Evolutionary conservation across 2,888 invertebrate genomes (phyloP), one percentile per base, ranked within the genome.

Genomic region (Chymomyza caudatula): DNA sequence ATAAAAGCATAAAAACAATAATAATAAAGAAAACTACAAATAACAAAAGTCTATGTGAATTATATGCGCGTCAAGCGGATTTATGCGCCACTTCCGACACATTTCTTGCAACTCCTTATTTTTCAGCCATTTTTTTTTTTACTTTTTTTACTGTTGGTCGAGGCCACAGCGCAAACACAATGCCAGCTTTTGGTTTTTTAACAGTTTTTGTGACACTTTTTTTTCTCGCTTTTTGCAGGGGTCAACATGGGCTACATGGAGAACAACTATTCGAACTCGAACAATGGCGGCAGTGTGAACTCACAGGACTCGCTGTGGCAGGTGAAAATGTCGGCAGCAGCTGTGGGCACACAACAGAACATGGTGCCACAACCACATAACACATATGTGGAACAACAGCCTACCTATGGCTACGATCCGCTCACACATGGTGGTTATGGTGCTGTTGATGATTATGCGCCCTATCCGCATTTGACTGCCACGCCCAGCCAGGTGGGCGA

Each of bases 241-340:
- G 94, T 94, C 73, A 96, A 96, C 91, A 95, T 96, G 94, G 96
- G 95, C 72, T 97, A 96, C 91, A 94, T 96, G 91, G 97, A 97
- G 90, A 96, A 96, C 91, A 96, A 96, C 90, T 97, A 97, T 91
- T 96, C 96, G 67, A 97, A 97, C 90, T 97, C 96, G 67, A 97
- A 97, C 92, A 96, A 97, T 90, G 97, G 97, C n/a, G 97, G 97
- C 77, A 97, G 97, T 84, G 97, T 97, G 65, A 97, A 97, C 91
- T 97, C 97, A 3, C 97, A 97, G 90, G 97, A 97, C 90, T 97
- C 97, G 44, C 91, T 97, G 86, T 97, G 97, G 97, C 97, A 97
- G 91, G 95, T 97, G 93, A 97, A 97, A 91, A 95, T 95, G 93
- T 95, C 95, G 0, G 95, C 95, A n/a, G 92, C 93, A 8, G 92